These are phyloP conservation scores for Diogma glabrata DNA, from an alignment of 2,888 invertebrate species.

Conservation along the genomic window DNA sequence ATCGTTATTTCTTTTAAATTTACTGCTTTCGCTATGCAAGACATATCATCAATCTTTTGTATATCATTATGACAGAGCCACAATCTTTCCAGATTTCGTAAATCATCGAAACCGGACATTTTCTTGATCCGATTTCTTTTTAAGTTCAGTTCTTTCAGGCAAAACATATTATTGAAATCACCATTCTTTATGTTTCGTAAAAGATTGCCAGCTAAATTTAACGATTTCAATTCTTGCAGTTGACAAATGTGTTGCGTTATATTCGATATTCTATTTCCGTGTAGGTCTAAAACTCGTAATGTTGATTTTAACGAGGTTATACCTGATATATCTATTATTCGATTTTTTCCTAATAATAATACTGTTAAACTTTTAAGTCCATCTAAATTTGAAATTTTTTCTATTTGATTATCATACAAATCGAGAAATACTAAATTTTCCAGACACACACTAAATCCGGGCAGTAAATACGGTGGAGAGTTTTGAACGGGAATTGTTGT, in stretches of 20 bases:
- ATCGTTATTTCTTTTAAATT: constrained; percentile 73
- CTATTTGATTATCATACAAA: constrained; percentile 89
- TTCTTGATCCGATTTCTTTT: constrained; percentile 74
- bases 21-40: constrained; percentile 63
- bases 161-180: constrained; percentile 65
- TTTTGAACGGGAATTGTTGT: not conserved
- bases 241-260: constrained; percentile 39
- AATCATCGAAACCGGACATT: constrained; percentile 70
- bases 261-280: constrained; percentile 73
- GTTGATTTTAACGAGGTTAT: constrained; percentile 38
- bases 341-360: constrained; percentile 83
- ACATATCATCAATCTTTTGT: constrained; percentile 72
- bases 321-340: constrained; percentile 37
- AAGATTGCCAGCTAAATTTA: constrained; percentile 88
- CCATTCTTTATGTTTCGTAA: constrained; percentile 62
- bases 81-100: constrained; percentile 51
- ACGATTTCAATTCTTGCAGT: constrained; percentile 69
- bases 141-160: constrained; percentile 77
- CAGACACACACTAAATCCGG: not conserved
- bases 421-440: constrained; percentile 78
- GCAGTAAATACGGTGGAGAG: not conserved
- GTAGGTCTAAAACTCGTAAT: constrained; percentile 83
- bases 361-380: constrained; percentile 70
- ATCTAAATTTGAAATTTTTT: constrained; percentile 68
- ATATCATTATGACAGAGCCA: constrained; percentile 40